Evolutionary conservation across 2,888 invertebrate species (phyloP), one percentile per base, ranked within the genome.

Genomic region (Tyria jacobaeae): DNA sequence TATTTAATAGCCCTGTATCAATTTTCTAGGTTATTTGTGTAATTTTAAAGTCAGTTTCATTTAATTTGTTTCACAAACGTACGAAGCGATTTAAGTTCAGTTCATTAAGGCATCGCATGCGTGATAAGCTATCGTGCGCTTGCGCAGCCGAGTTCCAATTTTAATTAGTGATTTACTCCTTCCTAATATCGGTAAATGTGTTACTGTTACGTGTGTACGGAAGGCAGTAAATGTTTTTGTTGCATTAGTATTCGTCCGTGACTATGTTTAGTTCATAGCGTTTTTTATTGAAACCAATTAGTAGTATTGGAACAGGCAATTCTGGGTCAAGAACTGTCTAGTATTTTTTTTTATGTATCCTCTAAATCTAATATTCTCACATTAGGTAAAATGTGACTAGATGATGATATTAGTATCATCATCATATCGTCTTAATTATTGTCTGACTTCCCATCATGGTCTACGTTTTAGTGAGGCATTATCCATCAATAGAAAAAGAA

Each of bases 121-220:
- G 71, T 76, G 76, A 73, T 69, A 71, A 15, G 27, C 57, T 60
- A 61, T 63, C 70, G 66, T 66, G 74, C 50, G 50, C 14, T 65
- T 57, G 35, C 64, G 25, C 53, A 39, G 37, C 27, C 48, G 66
- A 57, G 34, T 31, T 62, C 49, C 37, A 49, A 47, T 31, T 47
- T 57, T 58, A 67, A 73, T 66, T 56, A 65, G 31, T 68, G 56
- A 66, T 64, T 64, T 52, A 60, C 50, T 64, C 57, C 76, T 78
- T 76, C 79, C 73, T 77, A 79, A 74, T 70, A 64, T 73, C 67
- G 70, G 70, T 71, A 68, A 71, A 64, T 76, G 75, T 75, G 75
- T 75, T 76, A 75, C 68, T 75, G 77, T 81, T 78, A 73, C 72
- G 68, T 60, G 21, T 62, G 31, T 71, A 59, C 73, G 78, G 76